Conservation (phyloP, 2,113 vertebrate genomes). For the Boleophthalmus pectinirostris region DNA sequence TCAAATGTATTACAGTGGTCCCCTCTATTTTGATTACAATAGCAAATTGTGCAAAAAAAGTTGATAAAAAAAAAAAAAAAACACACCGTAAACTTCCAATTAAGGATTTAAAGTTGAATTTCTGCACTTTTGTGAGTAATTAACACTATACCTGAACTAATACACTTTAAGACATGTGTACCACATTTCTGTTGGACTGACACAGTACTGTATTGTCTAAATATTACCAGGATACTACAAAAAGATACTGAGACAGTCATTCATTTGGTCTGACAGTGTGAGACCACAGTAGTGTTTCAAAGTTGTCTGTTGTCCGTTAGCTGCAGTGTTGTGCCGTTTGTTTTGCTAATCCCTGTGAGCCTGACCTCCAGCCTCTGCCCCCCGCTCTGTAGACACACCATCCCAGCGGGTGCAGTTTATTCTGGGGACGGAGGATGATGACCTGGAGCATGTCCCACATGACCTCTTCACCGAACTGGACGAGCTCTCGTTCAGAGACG, state of each 20-base stretch:
- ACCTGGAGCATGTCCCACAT: constrained; percentile 91
- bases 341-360: constrained; percentile 3
- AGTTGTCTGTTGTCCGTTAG: background rate
- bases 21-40: background rate
- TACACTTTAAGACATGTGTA: no score
- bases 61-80: no score
- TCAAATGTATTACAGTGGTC: background rate
- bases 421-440: constrained; percentile 91
- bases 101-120: no score
- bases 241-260: no score
- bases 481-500: constrained; percentile 89
- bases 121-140: no score
- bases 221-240: no score
- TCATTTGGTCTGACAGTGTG: background rate
- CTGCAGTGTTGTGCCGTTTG: background rate
- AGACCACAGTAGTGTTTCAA: background rate
- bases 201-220: no score
- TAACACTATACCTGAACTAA: no score
- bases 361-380: constrained; percentile 2
- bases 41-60: no score
- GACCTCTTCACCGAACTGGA: constrained; percentile 97
- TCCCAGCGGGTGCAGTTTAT: constrained; percentile 96
- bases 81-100: no score
- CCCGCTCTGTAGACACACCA: constrained; percentile 83
- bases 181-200: no score